Evolutionary conservation across 1,140 invertebrate genomes (phyloP), one percentile per base, ranked within the genome.

Genomic region (Drosophila funebris): DNA sequence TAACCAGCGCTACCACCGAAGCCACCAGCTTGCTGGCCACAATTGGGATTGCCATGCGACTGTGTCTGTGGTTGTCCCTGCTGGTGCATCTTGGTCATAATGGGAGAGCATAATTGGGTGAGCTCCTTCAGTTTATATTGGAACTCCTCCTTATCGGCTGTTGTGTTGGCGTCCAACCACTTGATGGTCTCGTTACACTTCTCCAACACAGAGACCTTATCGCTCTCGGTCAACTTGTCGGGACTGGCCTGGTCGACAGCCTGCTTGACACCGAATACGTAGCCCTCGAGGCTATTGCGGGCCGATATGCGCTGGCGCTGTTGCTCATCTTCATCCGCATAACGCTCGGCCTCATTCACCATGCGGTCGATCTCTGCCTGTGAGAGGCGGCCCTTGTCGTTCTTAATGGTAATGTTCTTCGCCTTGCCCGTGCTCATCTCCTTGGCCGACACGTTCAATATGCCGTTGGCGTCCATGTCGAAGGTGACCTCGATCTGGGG

Each of bases 351-450:
- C 57, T 90, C 85, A 67, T 72, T 78, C 5, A 90, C 82, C 85
- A 90, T 90, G 61, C 85, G 79, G 60, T 97, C 96, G 79, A 97
- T 97, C 71, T 97, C 96, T 20, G 96, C 95, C 83, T 97, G 96
- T 6, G 93, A 94, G 4, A 97, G 92, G 56, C 96, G 93, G 36
- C 96, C 96, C 85, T 97, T 96, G 90, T 97, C 96, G 84, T 97
- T 97, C 29, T 95, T 96, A 67, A 97, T 97, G 11, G 95, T 96
- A 75, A 97, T 97, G 84, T 97, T 96, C 93, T 94, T 58, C 91
- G 93, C 41, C 94, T 92, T 93, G 3, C 93, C 93, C 0, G 93
- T 93, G 53, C 92, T 92, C 63, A 91, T 93, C 76, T 94, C 94
- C 62, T 92, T 93, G 16, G 94, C 94, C 0, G 94, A 93, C 5